Base-by-base conservation (phyloP, 1,140 invertebrate genomes). In the Heterodera schachtii region DNA sequence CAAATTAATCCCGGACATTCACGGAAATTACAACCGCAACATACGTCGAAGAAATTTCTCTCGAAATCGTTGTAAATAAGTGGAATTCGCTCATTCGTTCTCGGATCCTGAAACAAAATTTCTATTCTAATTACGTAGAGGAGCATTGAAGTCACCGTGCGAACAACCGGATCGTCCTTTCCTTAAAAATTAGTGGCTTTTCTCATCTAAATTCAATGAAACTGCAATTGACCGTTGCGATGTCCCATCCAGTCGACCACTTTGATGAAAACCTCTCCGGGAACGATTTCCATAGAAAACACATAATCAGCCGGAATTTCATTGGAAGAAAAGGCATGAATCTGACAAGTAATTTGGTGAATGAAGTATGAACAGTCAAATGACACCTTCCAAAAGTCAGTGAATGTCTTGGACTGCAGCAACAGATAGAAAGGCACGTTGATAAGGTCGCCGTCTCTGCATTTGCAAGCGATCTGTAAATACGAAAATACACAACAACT, bases 41-140 rank as follows among this genome's bases (percentile, higher is more conserved):
- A 46, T 47, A 81, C 80, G 7, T 83, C 47, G 79, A 81, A 47
- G 64, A 81, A 81, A 31, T 41, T 71, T n/a, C 75, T 81, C 64
- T 81, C 6, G 46, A 80, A 81, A 6, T 81, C 80, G n/a, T 19
- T 82, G 21, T 84, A 31, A 6, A 43, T 70, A 47, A 81, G 75
- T 81, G 74, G 80, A n/a, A 52, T 41, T 5, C 81, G 3, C 64
- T 81, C 79, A 13, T 41, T 4, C 11, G 82, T 81, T 47, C 19
- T 16, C 43, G 81, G 81, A 47, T 81, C 52, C 60, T 79, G 31
- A 81, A 66, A 6, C 49, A 44, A 44, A 46, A 41, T 46, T 46
- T 64, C 21, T 64, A 8, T 31, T 41, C 8, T 9, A 31, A 41
- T 75, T 64, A 7, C 31, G 31, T 31, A 31, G 31, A 31, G 31